Conservation (phyloP, 2,888 invertebrate genomes). For the Leptarthrus brevirostris region DNA sequence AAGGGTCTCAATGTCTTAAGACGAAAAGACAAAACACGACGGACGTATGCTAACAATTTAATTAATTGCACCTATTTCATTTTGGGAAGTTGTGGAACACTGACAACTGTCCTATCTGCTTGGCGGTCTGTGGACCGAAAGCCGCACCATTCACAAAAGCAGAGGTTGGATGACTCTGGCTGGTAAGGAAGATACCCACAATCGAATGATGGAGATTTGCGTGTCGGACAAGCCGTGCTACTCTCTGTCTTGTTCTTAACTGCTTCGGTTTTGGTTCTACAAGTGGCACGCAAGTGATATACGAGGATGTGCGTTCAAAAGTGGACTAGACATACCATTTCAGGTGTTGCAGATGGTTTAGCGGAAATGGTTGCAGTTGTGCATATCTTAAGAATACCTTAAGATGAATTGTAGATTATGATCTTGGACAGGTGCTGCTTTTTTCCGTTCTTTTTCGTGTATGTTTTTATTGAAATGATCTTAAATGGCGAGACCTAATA, state of each 20-base stretch:
- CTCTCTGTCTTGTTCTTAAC: not conserved
- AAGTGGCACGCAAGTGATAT: not conserved
- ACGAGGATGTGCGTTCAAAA: not conserved
- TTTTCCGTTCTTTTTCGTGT: not conserved
- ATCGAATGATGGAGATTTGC: not conserved
- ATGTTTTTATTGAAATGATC: not conserved
- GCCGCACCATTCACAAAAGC: not conserved
- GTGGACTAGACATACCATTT: not conserved
- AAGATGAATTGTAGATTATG: not conserved
- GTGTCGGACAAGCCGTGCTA: not conserved
- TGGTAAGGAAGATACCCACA: not conserved
- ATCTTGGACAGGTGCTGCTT: not conserved
- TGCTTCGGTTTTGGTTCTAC: not conserved
- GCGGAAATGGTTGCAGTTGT: not conserved
- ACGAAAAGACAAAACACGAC: not conserved
- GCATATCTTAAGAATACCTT: not conserved
- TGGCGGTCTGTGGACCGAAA: not conserved
- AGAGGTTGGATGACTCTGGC: not conserved
- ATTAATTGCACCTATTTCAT: slow-evolving; percentile 25
- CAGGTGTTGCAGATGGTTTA: not conserved
- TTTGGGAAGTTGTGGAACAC: not conserved
- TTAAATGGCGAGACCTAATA: not conserved
- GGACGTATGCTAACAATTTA: not conserved
- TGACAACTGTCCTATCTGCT: not conserved
- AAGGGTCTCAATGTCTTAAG: not conserved